phyloP scores from a whole-genome alignment of 2,113 vertebrate genomes.

The Coracopsis vasa region DNA sequence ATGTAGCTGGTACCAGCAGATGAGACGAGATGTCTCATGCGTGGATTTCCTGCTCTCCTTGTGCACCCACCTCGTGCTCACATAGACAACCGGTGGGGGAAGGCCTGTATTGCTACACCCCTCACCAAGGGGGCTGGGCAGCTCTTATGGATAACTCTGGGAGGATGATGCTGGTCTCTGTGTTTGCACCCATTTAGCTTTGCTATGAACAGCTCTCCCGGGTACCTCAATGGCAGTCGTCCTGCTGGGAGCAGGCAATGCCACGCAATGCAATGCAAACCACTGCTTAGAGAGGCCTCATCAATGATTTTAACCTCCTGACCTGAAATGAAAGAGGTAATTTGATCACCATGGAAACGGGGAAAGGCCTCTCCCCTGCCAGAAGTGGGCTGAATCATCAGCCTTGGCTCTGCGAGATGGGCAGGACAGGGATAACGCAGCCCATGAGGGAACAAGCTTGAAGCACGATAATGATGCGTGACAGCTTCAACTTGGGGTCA shows the following conservation, averaged over 20 bases:
- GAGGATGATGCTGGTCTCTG: rapidly evolving
- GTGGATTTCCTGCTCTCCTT: background rate
- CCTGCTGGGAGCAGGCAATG: background rate
- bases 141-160: background rate
- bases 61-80: rapidly evolving
- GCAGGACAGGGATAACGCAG: background rate
- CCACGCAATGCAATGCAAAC: background rate
- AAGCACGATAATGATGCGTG: background rate
- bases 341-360: slow-evolving; percentile 13
- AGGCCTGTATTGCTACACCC: rapidly evolving
- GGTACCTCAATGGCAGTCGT: background rate
- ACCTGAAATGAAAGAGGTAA: background rate
- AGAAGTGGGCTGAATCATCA: background rate
- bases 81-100: rapidly evolving
- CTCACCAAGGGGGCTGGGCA: background rate
- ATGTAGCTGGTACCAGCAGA: background rate
- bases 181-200: rapidly evolving
- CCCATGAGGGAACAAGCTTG: background rate
- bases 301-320: background rate
- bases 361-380: background rate
- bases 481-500: background rate
- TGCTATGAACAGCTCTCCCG: background rate
- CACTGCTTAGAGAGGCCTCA: background rate
- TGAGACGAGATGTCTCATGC: rapidly evolving
- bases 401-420: background rate